phyloP scores from a whole-genome alignment of 2,888 invertebrate species.

The Iselma pallidipennis region DNA sequence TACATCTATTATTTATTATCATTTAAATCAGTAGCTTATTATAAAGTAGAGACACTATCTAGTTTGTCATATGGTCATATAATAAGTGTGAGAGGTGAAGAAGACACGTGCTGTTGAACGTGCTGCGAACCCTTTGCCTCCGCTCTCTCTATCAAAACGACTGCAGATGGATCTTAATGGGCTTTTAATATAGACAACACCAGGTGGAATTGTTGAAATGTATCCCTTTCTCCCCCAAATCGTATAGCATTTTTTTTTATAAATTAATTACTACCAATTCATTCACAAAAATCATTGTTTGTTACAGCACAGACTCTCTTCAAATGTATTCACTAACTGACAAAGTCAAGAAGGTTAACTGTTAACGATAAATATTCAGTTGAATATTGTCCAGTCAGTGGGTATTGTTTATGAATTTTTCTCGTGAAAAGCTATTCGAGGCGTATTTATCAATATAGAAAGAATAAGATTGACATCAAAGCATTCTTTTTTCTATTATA shows the following conservation, averaged over 20 bases:
- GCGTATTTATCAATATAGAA: no score
- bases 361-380: conserved; percentile 19
- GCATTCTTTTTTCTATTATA: no score
- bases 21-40: not conserved
- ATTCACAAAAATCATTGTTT: not conserved
- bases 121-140: conserved; percentile 35
- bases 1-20: no score
- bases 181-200: conserved; percentile 33
- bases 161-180: conserved; percentile 36
- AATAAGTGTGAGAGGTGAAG: conserved; percentile 3
- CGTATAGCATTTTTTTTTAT: no score
- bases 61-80: not conserved
- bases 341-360: conserved; percentile 9
- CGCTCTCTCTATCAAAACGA: conserved; percentile 15
- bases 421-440: no score
- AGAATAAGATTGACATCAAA: no score
- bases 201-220: conserved; percentile 29
- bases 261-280: not conserved
- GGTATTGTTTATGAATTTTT: no score
- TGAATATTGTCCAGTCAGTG: conserved; percentile 14
- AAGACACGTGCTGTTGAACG: conserved; percentile 33
- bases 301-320: not conserved
- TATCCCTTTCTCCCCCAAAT: conserved; percentile 9
- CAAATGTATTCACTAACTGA: not conserved
- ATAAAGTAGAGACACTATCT: not conserved